Evolutionary conservation across 2,113 vertebrate genomes (phyloP).

Genomic region (Hyaena hyaena): DNA sequence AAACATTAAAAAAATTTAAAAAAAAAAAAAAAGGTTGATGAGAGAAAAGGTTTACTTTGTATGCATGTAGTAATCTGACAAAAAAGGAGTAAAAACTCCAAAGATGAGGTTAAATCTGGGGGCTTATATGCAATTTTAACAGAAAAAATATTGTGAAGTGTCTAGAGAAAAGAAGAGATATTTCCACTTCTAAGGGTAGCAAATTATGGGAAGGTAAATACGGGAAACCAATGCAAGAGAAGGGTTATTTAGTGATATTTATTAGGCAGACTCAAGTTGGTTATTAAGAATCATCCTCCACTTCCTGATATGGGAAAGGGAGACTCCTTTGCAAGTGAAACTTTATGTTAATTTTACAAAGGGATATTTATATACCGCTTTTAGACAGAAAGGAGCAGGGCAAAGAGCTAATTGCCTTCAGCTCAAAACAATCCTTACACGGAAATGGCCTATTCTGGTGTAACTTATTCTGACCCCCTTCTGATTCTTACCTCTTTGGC

Average conservation of each 20-base stretch:
- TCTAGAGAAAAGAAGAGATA: not conserved
- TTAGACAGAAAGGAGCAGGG: not conserved
- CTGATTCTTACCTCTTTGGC: not conserved
- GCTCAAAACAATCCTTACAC: not conserved
- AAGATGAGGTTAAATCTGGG: not conserved
- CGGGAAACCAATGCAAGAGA: not conserved
- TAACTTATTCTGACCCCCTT: not conserved
- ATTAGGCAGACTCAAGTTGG: not conserved
- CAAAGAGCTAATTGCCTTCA: not conserved
- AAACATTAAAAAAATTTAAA: too few species aligned
- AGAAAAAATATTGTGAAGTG: not conserved
- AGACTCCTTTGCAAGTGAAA: not conserved
- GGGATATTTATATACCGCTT: not conserved
- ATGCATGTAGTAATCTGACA: not conserved
- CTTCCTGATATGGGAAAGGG: not conserved
- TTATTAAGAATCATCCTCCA: not conserved
- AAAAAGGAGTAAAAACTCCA: not conserved
- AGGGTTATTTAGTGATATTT: not conserved
- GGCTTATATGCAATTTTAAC: not conserved
- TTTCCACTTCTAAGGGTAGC: not conserved
- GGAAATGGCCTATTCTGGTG: not conserved
- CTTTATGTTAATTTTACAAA: not conserved
- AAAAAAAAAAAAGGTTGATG: not conserved
- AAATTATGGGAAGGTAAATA: not conserved
- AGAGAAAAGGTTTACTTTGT: not conserved